Base-by-base conservation (phyloP, 1,140 invertebrate species). In the Druon quercuslanigerum region DNA sequence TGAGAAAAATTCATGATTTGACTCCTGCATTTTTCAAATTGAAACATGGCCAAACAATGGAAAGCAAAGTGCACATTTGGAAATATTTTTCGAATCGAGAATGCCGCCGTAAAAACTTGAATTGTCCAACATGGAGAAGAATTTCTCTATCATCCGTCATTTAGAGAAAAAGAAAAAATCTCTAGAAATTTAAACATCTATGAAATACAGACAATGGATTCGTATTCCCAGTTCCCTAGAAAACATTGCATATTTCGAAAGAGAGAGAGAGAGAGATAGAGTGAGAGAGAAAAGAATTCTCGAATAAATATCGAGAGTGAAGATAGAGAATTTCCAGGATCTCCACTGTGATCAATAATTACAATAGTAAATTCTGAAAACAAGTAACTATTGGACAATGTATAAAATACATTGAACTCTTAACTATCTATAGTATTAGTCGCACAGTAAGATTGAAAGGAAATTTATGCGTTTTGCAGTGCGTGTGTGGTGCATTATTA, bases 211-310 rank as follows among this genome's bases (percentile, higher is more conserved):
- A 66, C 25, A 25, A 66, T 40, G 13, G 14, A 66, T 46, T n/a
- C n/a, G 33, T 66, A 2, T 16, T 33, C n/a, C n/a, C 33, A 33
- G 33, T 66, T 40, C 33, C 25, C 60, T 66, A 33, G 46, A 66
- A 66, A 66, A 66, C 25, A 66, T 66, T 66, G 60, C 60, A 66
- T 33, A 66, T 66, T 11, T 40, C 40, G 60, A 25, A 25, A 25
- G 3, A 25, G 3, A 25, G 3, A 25, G 3, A 25, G 20, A 25
- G 3, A 25, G 20, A 25, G n/a, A n/a, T n/a, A n/a, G n/a, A n/a
- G n/a, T n/a, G n/a, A n/a, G n/a, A n/a, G n/a, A 25, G 20, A 25
- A 25, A 46, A 66, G 14, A 33, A 66, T 16, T n/a, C 25, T 33
- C 33, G 25, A 40, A 19, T 19, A 33, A 56, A 40, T 66, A 66